Evolutionary conservation across 2,113 vertebrate genomes (phyloP).

Genomic region (Neopipo cinnamomea): DNA sequence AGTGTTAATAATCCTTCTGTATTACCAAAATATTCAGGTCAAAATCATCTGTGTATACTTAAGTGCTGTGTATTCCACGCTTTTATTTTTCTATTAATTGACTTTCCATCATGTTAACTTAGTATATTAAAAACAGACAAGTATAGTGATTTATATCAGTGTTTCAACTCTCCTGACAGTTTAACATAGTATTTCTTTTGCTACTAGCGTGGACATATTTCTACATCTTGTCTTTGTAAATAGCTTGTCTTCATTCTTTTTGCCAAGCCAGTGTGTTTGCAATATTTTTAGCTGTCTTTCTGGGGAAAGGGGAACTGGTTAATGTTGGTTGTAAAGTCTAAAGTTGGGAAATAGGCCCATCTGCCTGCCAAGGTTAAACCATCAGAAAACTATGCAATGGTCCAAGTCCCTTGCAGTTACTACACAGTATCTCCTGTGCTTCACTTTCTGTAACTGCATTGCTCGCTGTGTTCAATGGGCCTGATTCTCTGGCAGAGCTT

Average conservation of each 20-base stretch:
- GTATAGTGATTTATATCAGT: background rate
- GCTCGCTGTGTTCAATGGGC: background rate
- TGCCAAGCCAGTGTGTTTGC: slow-evolving; percentile 70
- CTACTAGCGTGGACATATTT: background rate
- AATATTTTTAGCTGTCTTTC: slow-evolving; percentile 75
- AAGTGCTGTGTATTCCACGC: slow-evolving; percentile 31
- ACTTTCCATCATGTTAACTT: slow-evolving; percentile 14
- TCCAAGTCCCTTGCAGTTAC: slow-evolving; percentile 75
- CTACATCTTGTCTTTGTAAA: background rate
- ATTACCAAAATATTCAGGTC: slow-evolving; percentile 57
- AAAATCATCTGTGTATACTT: slow-evolving; percentile 32
- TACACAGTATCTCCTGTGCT: slow-evolving; percentile 69
- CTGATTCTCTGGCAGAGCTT: background rate
- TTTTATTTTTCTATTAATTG: slow-evolving; percentile 52
- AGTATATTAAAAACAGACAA: slow-evolving; percentile 46
- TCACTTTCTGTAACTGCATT: slow-evolving; percentile 27
- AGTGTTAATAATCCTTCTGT: slow-evolving; percentile 51
- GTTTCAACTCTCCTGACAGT: slow-evolving; percentile 24
- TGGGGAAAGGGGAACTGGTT: slow-evolving; percentile 70
- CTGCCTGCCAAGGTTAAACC: slow-evolving; percentile 68
- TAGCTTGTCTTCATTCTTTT: slow-evolving; percentile 70
- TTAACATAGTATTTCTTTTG: slow-evolving; percentile 9
- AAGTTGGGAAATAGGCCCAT: slow-evolving; percentile 74
- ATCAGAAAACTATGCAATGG: slow-evolving; percentile 63
- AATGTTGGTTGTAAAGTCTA: slow-evolving; percentile 74